Evolutionary conservation across 1,140 invertebrate genomes (phyloP), one percentile per base, ranked within the genome.

Genomic region (Conus ventricosus): DNA sequence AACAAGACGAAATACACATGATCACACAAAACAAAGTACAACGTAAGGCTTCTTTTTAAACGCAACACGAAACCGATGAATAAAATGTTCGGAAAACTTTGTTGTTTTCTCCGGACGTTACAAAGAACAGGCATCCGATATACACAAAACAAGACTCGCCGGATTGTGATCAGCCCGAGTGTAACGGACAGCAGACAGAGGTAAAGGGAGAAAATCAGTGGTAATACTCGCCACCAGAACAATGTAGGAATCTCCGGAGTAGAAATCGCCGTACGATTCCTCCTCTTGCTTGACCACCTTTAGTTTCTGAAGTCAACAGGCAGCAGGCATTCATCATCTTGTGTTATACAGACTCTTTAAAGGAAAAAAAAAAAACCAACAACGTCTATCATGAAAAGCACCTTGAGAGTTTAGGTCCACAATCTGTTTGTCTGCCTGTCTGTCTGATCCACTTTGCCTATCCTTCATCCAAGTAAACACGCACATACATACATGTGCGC

Each of bases 241-340:
- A 78, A 99, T 96, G 94, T 98, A 99, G 2, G 97, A 97, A 89
- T 98, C 97, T 71, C 97, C 97, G 91, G 97, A 97, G 93, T 97
- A 97, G 95, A 99, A 98, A 84, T 96, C 97, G 51, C 98, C 98
- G 88, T 92, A 90, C 13, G 90, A 90, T 25, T 82, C 84, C 55
- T 27, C 53, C n/a, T 92, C 91, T 76, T 91, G 90, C 82, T 97
- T 95, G 85, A 97, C 97, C 13, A 98, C 96, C 67, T 97, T 96
- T 91, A 97, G 96, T 93, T 98, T 97, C 97, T 98, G 94, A 39
- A 39, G 39, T 39, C 39, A 39, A 39, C 39, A n/a, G 90, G 92
- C 82, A 57, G 39, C 10, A 17, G 25, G 11, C 76, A 80, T 25
- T 17, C 78, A 82, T 63, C 53, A 23, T n/a, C 27, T 20, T 10